Percentiles rank a stretch among this genome's conserved stretches.
Evolutionary conservation across 2,888 invertebrate genomes (phyloP).

Genomic region (Nysson spinosus): DNA sequence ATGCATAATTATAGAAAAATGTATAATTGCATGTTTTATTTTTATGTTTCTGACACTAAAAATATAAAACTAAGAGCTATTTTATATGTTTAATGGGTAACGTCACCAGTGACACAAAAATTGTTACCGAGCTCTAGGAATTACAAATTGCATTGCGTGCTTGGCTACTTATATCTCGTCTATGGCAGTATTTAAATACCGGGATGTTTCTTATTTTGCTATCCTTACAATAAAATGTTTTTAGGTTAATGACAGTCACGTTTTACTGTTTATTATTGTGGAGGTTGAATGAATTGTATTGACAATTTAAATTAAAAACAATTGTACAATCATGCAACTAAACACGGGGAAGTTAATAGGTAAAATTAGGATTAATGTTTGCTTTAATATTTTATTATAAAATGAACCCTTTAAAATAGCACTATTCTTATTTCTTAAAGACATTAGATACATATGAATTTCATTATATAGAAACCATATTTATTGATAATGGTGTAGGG

Average conservation of each 20-base stretch:
- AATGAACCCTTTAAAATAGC: not conserved
- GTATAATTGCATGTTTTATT: no score
- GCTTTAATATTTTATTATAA: not conserved
- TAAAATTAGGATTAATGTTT: not conserved
- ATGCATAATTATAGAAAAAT: no score
- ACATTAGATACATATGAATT: not conserved
- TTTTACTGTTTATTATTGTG: not conserved
- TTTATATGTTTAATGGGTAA: no score
- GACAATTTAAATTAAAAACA: not conserved
- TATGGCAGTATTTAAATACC: no score
- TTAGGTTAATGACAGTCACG: not conserved
- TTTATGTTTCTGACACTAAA: no score
- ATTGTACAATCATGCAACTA: slow-evolving; percentile 18
- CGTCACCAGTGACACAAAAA: no score
- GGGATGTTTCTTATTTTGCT: no score
- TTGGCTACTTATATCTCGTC: no score
- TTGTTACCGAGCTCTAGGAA: no score
- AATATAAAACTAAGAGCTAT: no score
- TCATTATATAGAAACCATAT: not conserved
- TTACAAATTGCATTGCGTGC: no score
- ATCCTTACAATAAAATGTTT: no score
- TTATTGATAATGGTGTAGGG: not conserved
- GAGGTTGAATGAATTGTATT: slow-evolving; percentile 2
- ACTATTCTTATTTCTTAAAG: not conserved
- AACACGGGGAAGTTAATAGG: slow-evolving; percentile 12